phyloP scores from a whole-genome alignment of 2,888 invertebrate genomes.

The Tetragonisca angustula region DNA sequence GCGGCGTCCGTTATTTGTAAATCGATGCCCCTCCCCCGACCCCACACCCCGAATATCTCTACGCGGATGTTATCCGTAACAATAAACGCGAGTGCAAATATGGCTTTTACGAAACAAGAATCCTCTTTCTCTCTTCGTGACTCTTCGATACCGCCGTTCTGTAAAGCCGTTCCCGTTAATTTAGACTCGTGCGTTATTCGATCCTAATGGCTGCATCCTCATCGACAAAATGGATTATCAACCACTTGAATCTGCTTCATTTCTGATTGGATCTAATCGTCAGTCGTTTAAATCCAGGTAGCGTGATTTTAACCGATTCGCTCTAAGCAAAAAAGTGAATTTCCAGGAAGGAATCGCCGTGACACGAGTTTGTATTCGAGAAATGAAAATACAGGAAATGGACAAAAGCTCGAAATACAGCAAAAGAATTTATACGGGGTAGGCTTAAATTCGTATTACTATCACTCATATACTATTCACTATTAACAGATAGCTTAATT shows the following conservation, averaged over 20 bases:
- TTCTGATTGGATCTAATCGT: not conserved
- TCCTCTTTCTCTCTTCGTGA: not conserved
- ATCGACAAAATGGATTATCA: not conserved
- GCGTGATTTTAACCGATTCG: not conserved
- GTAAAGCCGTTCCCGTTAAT: conserved; percentile 9
- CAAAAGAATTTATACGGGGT: too few relatives aligned
- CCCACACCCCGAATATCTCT: conserved; percentile 19
- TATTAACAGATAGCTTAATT: too few relatives aligned
- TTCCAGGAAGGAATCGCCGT: too few relatives aligned
- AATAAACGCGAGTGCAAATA: conserved; percentile 48
- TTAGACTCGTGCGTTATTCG: not conserved
- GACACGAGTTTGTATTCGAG: too few relatives aligned
- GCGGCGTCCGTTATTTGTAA: conserved; percentile 50
- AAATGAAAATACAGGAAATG: too few relatives aligned
- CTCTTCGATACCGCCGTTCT: not conserved
- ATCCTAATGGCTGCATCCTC: not conserved
- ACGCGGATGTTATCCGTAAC: conserved; percentile 48
- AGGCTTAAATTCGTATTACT: too few relatives aligned
- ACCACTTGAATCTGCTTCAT: not conserved
- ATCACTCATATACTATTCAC: too few relatives aligned
- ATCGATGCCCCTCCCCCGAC: conserved; percentile 22
- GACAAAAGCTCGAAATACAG: too few relatives aligned
- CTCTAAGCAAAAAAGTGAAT: not conserved
- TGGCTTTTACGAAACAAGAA: conserved; percentile 24
- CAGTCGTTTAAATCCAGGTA: not conserved